Base-by-base conservation (phyloP, 2,113 vertebrate species). In the Oreochromis tanganicae region DNA sequence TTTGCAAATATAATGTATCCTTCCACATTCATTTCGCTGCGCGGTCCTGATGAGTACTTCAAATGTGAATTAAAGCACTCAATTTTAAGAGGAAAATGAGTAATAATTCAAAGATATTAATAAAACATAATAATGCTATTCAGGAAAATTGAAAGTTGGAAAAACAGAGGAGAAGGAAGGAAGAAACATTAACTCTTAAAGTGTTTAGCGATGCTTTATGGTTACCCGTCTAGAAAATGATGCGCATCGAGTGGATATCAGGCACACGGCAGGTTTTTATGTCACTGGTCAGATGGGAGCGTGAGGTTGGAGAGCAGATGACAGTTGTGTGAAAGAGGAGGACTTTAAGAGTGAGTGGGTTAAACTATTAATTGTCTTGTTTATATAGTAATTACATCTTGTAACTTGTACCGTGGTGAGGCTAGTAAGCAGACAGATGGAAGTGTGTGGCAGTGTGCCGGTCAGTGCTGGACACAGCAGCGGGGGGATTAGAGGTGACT, bases 101-200 rank as follows among this genome's bases (percentile, higher is more conserved):
- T 97, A 97, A 97, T 97, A 96, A 97, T 97, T 97, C 95, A 97
- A 91, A 95, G 88, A 95, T 95, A 97, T 97, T 94, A 97, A 97
- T 97, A 97, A 97, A 96, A 94, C 88, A 97, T 96, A 93, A 96
- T 96, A 96, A 96, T 96, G 96, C 94, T 93, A 88, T 96, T 96
- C 91, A 91, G 89, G 91, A 96, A 96, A 95, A 97, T 94, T 92
- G 94, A 93, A 95, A 94, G 95, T 95, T 95, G 82, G 43, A 88
- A 96, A 96, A 96, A 96, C 95, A 96, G 93, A 92, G 83, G 84
- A 88, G 90, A 89, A 68, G 63, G 87, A 78, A 84, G 61, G 73
- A 82, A 34, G 81, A 92, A 89, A 91, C 87, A 80, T 57, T 88
- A 91, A 85, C 36, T 90, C 46, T 61, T 29, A 78, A 75, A 93